phyloP scores from a whole-genome alignment of 64 coral and sea anemone species.

The Pachyseris speciosa region DNA sequence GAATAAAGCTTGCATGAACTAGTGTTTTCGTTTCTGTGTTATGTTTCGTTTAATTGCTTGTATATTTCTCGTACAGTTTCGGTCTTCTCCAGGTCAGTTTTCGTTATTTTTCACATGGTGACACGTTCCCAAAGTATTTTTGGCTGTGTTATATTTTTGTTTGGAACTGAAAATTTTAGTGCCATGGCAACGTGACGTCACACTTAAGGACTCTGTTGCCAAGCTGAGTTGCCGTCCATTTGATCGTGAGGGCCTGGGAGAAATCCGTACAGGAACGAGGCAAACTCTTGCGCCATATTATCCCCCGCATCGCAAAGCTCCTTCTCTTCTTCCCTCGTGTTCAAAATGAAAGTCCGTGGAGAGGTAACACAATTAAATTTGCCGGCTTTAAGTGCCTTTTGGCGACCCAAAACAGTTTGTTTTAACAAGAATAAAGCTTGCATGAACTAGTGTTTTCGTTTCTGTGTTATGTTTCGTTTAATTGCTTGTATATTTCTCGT shows the following conservation, averaged over 20 bases:
- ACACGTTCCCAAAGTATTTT: too few relatives aligned
- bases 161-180: too few relatives aligned
- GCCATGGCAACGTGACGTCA: too few relatives aligned
- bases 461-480: not conserved
- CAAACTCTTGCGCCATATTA: conserved; percentile 49
- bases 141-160: too few relatives aligned
- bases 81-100: not conserved
- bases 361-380: conserved; percentile 65
- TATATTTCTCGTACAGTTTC: not conserved
- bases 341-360: conserved; percentile 93
- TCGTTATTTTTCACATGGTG: not conserved
- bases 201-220: too few relatives aligned
- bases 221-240: too few relatives aligned
- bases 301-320: conserved; percentile 61
- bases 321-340: conserved; percentile 89
- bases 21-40: not conserved
- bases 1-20: not conserved
- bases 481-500: not conserved
- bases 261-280: not conserved
- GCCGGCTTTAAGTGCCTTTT: not conserved
- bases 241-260: not conserved
- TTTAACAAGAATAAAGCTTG: not conserved
- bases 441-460: not conserved
- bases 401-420: not conserved
- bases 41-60: not conserved